Evolutionary conservation across 2,888 invertebrate species (phyloP).

Genomic region (Ganaspis brasiliensis): DNA sequence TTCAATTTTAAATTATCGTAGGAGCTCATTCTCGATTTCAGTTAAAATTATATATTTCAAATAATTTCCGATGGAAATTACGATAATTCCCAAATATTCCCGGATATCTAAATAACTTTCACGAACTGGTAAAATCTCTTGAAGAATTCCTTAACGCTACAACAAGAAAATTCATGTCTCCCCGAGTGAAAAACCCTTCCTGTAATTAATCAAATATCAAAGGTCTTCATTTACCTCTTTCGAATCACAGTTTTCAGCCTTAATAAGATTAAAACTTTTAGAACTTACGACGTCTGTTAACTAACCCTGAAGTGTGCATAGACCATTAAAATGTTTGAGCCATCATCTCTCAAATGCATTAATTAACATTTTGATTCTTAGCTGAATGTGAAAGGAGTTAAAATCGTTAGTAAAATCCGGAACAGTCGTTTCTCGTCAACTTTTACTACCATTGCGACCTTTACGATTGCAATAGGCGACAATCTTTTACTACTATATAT

Average conservation of each 20-base stretch:
- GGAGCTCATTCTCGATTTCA: no score
- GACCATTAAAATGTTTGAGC: not conserved
- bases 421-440: constrained; percentile 53
- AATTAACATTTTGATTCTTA: constrained; percentile 75
- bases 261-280: constrained; percentile 15
- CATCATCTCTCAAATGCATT: constrained; percentile 57
- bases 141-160: no score
- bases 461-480: constrained; percentile 41
- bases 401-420: constrained; percentile 43
- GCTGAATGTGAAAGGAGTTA: constrained; percentile 53
- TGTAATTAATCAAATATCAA: no score
- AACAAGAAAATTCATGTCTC: no score
- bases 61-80: no score
- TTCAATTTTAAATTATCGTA: no score
- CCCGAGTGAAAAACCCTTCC: no score
- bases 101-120: no score
- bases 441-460: constrained; percentile 44
- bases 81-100: no score
- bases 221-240: not conserved
- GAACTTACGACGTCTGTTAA: constrained; percentile 1
- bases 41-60: no score
- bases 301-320: constrained; percentile 11
- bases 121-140: no score
- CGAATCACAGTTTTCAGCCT: constrained; percentile 6
- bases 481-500: not conserved